Conservation (phyloP, 2,888 invertebrate species). For the Callinectes sapidus region DNA sequence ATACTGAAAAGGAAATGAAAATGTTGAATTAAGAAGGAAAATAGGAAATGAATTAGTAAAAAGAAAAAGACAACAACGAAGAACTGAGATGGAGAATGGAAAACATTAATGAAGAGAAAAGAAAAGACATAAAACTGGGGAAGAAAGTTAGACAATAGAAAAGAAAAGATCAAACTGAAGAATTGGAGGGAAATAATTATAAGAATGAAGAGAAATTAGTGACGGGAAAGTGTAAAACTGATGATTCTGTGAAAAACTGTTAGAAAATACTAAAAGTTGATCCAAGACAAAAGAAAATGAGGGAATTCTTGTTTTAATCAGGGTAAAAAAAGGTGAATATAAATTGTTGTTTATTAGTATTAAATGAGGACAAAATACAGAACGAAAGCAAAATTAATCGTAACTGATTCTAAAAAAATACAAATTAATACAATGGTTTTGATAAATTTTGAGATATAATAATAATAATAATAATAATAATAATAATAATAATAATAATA, state of each 20-base stretch:
- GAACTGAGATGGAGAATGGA: neutral
- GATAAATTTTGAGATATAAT: no score
- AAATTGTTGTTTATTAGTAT: neutral
- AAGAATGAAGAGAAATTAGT: neutral
- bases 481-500: neutral
- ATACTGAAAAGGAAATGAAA: neutral
- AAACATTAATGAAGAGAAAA: neutral
- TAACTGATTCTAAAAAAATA: slow-evolving; percentile 5
- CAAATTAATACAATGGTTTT: neutral
- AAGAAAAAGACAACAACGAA: neutral
- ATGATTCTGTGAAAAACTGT: no score
- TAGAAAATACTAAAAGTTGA: neutral
- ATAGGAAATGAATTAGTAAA: neutral
- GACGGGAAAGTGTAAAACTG: neutral
- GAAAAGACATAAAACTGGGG: neutral
- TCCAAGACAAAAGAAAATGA: neutral
- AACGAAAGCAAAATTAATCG: neutral
- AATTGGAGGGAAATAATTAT: neutral
- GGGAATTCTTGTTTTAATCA: neutral
- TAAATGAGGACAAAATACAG: neutral
- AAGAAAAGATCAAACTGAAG: neutral
- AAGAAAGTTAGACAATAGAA: neutral
- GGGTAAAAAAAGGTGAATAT: neutral
- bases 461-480: neutral
- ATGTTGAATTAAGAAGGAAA: neutral